These are phyloP conservation scores for Oxystoma pomonae DNA, from an alignment of 2,888 invertebrate genomes.

Conservation along the genomic window DNA sequence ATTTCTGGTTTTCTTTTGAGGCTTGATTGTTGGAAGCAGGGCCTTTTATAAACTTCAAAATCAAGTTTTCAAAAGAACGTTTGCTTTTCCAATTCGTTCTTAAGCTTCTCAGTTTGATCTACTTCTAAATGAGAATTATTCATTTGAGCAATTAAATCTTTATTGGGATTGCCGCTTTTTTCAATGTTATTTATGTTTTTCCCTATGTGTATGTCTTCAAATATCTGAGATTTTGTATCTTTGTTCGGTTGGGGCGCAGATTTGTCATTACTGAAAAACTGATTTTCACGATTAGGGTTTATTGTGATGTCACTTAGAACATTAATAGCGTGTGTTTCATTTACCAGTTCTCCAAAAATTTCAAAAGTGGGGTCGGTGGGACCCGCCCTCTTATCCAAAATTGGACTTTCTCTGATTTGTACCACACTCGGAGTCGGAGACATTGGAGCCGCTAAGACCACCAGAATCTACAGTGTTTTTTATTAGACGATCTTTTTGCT, in stretches of 20 bases:
- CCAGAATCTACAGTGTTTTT: too few relatives aligned
- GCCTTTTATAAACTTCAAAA: too few relatives aligned
- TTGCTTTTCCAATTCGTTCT: background rate
- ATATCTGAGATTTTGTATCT: background rate
- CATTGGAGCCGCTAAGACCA: too few relatives aligned
- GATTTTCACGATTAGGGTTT: background rate
- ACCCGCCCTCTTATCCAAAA: background rate
- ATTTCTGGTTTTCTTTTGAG: too few relatives aligned
- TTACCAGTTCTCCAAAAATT: background rate
- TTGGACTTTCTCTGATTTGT: background rate
- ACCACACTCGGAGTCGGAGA: background rate
- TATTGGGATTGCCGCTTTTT: background rate
- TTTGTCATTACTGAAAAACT: background rate
- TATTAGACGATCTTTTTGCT: too few relatives aligned
- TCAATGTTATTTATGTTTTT: background rate
- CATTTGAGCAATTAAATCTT: background rate
- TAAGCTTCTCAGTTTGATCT: background rate
- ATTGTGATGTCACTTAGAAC: background rate
- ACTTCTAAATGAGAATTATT: background rate
- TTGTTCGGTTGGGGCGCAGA: background rate
- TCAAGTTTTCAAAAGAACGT: too few relatives aligned
- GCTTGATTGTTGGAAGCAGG: too few relatives aligned
- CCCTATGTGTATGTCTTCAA: background rate
- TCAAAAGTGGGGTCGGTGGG: background rate
- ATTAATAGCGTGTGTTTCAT: background rate